Evolutionary conservation across 2,797 vertebrate species (phyloP), one percentile per base, ranked within the genome.

Genomic region (Adelosebastes latens): DNA sequence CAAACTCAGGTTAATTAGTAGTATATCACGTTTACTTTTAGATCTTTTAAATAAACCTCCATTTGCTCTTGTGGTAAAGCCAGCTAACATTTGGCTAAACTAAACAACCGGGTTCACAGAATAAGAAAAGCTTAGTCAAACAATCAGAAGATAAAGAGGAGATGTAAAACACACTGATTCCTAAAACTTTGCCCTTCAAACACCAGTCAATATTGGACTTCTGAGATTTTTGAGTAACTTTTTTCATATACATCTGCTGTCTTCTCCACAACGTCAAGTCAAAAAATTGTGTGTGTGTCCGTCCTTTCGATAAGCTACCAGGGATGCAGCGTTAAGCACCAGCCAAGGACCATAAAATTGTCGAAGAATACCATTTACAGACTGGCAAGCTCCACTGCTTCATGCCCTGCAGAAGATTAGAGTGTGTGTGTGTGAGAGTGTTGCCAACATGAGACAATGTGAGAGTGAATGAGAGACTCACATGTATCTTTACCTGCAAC

Each of bases 401-500:
- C 5, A 42, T 42, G 73, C 13, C 25, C 42, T 55, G 49, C 34
- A 77, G 24, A 60, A 61, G 42, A 65, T 68, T 56, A 62, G 25
- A 20, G 66, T 63, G 72, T 76, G 53, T 42, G 24, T 59, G 16
- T 76, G 72, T 56, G 49, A 61, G 61, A 63, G 24, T 24, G 24
- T 53, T 53, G 52, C 13, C 9, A 31, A 62, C 66, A 67, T 9
- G 42, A 71, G 49, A 69, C 56, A 39, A 25, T 46, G 52, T 70
- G 36, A 59, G 31, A 36, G 24, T 22, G 34, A 34, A 49, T 18
- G 25, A 72, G 53, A 42, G 59, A 53, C 65, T 59, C 8, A 34
- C 65, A 77, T 36, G 53, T 87, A 72, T 77, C 31, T 71, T 49
- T 22, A 53, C 72, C 67, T 76, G 61, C 87, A 68, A 70, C 66